Evolutionary conservation across 2,888 invertebrate species (phyloP), one percentile per base, ranked within the genome.

Genomic region (Malthinus flaveolus): DNA sequence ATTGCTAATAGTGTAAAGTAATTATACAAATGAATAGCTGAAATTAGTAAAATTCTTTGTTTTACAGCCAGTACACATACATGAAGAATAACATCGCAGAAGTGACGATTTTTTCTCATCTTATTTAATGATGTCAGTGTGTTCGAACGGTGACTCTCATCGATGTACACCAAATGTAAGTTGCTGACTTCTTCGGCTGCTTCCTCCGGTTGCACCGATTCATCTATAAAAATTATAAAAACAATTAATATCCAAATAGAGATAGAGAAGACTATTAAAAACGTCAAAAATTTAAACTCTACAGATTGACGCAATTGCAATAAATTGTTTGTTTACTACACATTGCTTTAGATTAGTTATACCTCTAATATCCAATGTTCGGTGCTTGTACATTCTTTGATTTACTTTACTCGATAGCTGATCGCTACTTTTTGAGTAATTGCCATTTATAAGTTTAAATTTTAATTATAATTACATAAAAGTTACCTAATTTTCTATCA

Each of bases 11-110:
- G 59, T 59, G n/a, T 13, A 10, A 31, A 54, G 59, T 47, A 45
- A 32, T 31, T 46, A 32, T 44, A 52, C 47, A 55, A 60, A 63
- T 66, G 66, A 65, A 71, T 66, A 70, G 68, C 61, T 69, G 71
- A 67, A 70, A 67, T 65, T 52, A 59, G 70, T 68, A 68, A 68
- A 71, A 70, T 67, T 59, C 49, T 39, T 34, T 58, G 61, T 59
- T 59, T 62, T 66, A 69, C 69, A 67, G 71, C 63, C 72, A 73
- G 78, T 70, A 82, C 82, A 81, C 84, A 84, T 73, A 91, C 92
- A 77, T 90, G 87, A 70, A 94, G 83, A 72, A 89, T 84, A 68
- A 91, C 91, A 81, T 94, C 94, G 81, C 90, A 94, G 79, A 94
- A 91, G 75, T 93, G 90, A 56, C 88, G 86, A 76, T 90, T 89